Percentiles rank a stretch among this genome's conserved stretches.
Evolutionary conservation across 2,113 vertebrate genomes (phyloP).

Genomic region (Callipepla squamata): DNA sequence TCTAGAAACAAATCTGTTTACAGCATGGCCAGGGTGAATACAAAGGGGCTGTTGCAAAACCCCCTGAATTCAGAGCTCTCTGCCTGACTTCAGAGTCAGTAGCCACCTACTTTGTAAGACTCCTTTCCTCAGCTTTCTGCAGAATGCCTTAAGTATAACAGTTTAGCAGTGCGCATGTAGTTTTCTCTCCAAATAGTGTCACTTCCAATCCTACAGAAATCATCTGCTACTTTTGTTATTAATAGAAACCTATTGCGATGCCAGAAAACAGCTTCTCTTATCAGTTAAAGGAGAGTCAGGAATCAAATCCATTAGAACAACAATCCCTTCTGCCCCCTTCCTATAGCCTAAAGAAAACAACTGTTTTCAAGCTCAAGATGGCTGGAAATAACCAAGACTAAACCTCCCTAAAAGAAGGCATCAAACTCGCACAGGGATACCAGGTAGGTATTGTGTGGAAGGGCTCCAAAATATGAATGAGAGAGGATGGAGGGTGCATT

Average conservation of each 20-base stretch:
- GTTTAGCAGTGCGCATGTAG: neutral
- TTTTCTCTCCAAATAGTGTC: neutral
- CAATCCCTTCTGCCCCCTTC: neutral
- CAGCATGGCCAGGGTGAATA: neutral
- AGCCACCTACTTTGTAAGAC: rapidly evolving
- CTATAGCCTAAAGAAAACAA: neutral
- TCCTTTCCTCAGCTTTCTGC: neutral
- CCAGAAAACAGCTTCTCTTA: neutral
- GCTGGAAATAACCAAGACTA: neutral
- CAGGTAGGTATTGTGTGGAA: neutral
- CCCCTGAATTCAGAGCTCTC: rapidly evolving
- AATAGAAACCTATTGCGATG: neutral
- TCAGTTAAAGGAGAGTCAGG: neutral
- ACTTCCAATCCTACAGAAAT: neutral
- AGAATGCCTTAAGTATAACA: neutral
- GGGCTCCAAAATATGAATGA: neutral
- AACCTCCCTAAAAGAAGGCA: neutral
- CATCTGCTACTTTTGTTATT: rapidly evolving
- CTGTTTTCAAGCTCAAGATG: neutral
- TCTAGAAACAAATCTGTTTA: neutral
- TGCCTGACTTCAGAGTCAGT: neutral
- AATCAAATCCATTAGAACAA: neutral
- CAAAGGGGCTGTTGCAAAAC: neutral
- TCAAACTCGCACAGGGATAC: neutral
- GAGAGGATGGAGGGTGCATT: neutral